Conservation (phyloP, 2,797 vertebrate species). For the Glyptemys insculpta region DNA sequence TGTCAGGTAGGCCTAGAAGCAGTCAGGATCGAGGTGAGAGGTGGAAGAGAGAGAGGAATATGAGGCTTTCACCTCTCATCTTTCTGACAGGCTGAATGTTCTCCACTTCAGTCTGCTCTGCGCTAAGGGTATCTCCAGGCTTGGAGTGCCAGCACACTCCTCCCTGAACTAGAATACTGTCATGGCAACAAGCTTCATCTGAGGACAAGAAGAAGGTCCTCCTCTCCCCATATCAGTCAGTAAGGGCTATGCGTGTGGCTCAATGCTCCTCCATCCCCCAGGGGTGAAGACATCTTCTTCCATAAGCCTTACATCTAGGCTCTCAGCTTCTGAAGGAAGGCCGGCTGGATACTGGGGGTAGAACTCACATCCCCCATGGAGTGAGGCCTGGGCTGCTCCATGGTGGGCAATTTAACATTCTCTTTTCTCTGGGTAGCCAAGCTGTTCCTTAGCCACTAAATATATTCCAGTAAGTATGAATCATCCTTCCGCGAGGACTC, state of each 20-base stretch:
- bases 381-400: not conserved
- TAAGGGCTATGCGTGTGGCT: not conserved
- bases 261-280: not conserved
- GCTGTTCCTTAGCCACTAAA: conserved; percentile 29
- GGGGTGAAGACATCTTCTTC: not conserved
- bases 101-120: too few relatives aligned
- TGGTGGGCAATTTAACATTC: not conserved
- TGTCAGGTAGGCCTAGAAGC: not conserved
- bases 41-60: not conserved
- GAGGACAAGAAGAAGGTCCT: not conserved
- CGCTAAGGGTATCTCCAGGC: not conserved
- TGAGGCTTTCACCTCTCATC: not conserved
- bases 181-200: not conserved
- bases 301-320: not conserved
- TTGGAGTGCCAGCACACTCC: not conserved
- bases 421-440: conserved; percentile 1
- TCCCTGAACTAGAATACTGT: not conserved
- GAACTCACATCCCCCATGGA: not conserved
- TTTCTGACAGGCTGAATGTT: not conserved
- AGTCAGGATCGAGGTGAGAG: not conserved
- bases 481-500: conserved; percentile 64
- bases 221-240: not conserved
- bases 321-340: not conserved
- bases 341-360: not conserved
- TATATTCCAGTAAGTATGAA: conserved; percentile 59